Evolutionary conservation across 2,888 invertebrate species (phyloP).

Genomic region (Tenthredo mesomela): DNA sequence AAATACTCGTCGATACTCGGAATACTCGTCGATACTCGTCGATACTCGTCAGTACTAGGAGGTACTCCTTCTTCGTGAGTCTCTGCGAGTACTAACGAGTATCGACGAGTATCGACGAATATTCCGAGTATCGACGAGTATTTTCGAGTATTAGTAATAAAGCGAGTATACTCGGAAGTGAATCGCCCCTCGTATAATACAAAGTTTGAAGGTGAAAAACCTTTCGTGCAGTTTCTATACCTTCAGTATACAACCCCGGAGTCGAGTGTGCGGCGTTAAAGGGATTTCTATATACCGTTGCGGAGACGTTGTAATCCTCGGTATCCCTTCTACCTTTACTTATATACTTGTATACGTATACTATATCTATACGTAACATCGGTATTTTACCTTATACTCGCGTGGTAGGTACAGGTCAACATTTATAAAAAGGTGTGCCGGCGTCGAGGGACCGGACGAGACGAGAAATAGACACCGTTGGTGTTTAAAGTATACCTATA

Average conservation of each 20-base stretch:
- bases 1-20: no score
- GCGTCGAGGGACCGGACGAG: background rate
- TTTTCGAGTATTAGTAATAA: no score
- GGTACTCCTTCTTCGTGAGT: no score
- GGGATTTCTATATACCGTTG: slow-evolving; percentile 3
- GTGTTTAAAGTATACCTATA: background rate
- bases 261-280: background rate
- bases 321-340: background rate
- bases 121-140: no score
- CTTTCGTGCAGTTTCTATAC: background rate
- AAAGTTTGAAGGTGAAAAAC: background rate
- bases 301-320: slow-evolving; percentile 3
- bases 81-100: no score
- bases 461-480: background rate
- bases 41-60: no score
- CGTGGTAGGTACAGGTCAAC: background rate
- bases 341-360: no score
- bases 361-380: no score
- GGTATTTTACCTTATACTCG: background rate
- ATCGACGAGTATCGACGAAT: no score
- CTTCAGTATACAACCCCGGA: background rate
- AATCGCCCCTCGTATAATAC: no score
- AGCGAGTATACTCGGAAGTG: no score
- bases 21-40: no score
- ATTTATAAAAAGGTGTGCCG: background rate